Base-by-base conservation (phyloP, 2,113 vertebrate genomes). In the human (Homo sapiens) region DNA sequence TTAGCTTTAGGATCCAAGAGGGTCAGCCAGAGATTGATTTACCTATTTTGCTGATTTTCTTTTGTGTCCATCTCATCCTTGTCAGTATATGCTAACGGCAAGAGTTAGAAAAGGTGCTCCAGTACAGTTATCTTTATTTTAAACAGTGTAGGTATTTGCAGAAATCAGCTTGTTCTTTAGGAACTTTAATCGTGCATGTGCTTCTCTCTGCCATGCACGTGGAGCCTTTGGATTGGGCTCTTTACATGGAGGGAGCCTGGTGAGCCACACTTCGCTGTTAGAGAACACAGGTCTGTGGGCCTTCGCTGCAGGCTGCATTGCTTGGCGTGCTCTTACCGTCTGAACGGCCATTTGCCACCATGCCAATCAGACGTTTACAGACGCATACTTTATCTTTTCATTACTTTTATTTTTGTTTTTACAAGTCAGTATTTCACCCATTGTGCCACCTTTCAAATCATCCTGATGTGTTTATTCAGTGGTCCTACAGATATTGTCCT, bases 181-280 rank as follows among this genome's bases (percentile, higher is more conserved):
- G 40, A 32, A 6, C 43, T 23, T 16, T 2, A 38, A 7, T 18
- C 8, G 22, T 2, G 57, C 40, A 17, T 4, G 80, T 12, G 2
- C 20, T 55, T 78, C 55, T 55, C 64, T 76, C 57, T 3, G 0
- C 57, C 32, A 10, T 90, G 27, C 83, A 35, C 50, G 1, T 0
- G 12, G 30, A 79, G 48, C 40, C 3, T 8, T 2, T 25, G 75
- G 18, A 18, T 35, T 6, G 3, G 0, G 27, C 40, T 59, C 23
- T 38, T 38, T 20, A 2, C 0, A 0, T 5, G 66, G 32, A 25
- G 5, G 32, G 23, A 0, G 0, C 45, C 76, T 8, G 0, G 16
- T 16, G 6, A 22, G 25, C 8, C 4, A 0, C 1, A 6, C 8
- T 0, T 20, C n/a, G 6, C 32, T 8, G 35, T 4, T 2, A 52